phyloP scores from a whole-genome alignment of 1,140 invertebrate genomes.

The Neodiprion pinetum region DNA sequence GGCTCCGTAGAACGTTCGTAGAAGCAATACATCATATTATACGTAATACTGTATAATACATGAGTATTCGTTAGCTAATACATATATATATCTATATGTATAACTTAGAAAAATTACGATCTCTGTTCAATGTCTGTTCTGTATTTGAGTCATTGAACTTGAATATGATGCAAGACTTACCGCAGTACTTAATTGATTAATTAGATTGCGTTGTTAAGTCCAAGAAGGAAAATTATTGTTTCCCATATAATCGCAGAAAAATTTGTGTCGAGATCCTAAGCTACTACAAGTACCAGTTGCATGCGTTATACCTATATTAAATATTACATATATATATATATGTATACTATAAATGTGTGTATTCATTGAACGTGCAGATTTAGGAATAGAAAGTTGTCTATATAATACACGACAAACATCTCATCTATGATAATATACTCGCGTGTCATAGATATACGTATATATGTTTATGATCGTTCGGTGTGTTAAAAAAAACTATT shows the following conservation, averaged over 20 bases:
- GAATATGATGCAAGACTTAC: too few species aligned
- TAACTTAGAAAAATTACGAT: too few species aligned
- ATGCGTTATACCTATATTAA: background rate
- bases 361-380: too few species aligned
- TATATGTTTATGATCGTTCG: background rate
- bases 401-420: too few species aligned
- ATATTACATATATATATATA: background rate
- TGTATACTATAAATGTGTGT: background rate
- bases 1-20: slow-evolving; percentile 35
- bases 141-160: too few species aligned
- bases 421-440: too few species aligned
- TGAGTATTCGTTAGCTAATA: background rate
- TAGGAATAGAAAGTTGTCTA: too few species aligned
- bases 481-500: background rate
- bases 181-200: too few species aligned
- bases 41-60: background rate
- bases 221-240: background rate
- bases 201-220: background rate
- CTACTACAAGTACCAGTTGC: slow-evolving; percentile 26
- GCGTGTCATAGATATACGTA: background rate
- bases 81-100: background rate
- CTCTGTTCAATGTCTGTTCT: too few species aligned
- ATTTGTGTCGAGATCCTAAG: slow-evolving; percentile 25
- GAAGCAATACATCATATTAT: slow-evolving; percentile 36
- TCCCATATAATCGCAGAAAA: background rate